Percentiles rank a stretch among this genome's conserved stretches.
phyloP scores from a whole-genome alignment of 2,797 vertebrate species.

The Lagodon rhomboides region DNA sequence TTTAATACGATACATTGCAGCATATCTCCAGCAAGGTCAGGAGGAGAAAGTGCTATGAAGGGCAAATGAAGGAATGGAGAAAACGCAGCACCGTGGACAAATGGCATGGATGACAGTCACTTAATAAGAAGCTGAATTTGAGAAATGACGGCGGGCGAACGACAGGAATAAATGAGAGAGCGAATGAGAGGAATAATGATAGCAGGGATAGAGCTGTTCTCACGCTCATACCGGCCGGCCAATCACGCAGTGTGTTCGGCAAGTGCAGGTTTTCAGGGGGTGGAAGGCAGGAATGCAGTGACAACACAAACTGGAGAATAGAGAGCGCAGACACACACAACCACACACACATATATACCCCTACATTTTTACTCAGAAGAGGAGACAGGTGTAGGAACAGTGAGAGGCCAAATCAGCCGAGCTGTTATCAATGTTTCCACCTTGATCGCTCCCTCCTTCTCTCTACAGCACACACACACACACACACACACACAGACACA shows the following conservation, averaged over 20 bases:
- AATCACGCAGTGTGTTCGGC: conserved; percentile 71
- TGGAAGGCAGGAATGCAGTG: conserved; percentile 35
- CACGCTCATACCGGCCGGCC: conserved; percentile 48
- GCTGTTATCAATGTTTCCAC: conserved; percentile 38
- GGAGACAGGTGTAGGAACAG: conserved; percentile 63
- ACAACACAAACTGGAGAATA: conserved; percentile 48
- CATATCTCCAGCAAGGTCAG: conserved; percentile 40
- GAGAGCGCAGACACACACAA: background rate
- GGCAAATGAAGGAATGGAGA: conserved; percentile 54
- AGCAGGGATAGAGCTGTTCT: conserved; percentile 41
- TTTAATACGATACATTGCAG: background rate
- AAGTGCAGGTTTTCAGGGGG: conserved; percentile 50
- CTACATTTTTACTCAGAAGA: conserved; percentile 6
- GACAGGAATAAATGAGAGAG: conserved; percentile 68
- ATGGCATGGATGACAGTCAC: conserved; percentile 71
- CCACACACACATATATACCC: conserved; percentile 16
- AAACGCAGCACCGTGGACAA: conserved; percentile 48
- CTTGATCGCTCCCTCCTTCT: background rate
- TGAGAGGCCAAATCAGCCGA: conserved; percentile 36
- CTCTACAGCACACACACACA: background rate
- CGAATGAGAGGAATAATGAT: conserved; percentile 63
- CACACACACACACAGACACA: conserved; percentile 8
- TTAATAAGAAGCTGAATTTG: conserved; percentile 74
- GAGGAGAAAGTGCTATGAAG: conserved; percentile 48
- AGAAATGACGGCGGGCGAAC: conserved; percentile 56